Evolutionary conservation across 2,888 invertebrate species (phyloP), one percentile per base, ranked within the genome.

Genomic region (Nemoura dubitans): DNA sequence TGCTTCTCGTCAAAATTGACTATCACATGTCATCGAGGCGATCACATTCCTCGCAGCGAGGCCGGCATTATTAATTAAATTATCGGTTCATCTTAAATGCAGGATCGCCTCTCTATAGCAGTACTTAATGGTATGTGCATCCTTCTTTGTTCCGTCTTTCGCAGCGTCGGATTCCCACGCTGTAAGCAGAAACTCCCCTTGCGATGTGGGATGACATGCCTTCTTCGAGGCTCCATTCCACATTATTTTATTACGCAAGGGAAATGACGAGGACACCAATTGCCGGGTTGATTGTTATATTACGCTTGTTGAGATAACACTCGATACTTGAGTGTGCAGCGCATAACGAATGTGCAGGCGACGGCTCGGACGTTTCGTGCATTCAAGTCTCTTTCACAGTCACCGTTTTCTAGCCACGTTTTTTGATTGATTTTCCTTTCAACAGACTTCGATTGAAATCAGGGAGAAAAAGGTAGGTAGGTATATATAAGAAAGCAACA

Each of bases 361-460:
- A 21, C 21, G 59, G 59, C 21, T 59, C 16, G 59, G 36, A 36
- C 36, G 36, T 36, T 59, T 59, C 59, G 59, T 59, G 59, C 59
- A 59, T 59, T 59, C 59, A 59, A 21, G 10, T 59, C 59, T 21
- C 59, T 21, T 10, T 21, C 21, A 59, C 59, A 7, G 59, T 21
- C 59, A 14, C 59, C 14, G 59, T 59, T 59, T 59, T 59, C 59
- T 16, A 59, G 59, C 59, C 59, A 59, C 14, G 59, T 14, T 21
- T 59, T 59, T 59, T 59, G 59, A 59, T 59, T 59, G 59, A 59
- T 59, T 59, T 21, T 59, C 59, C 59, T 59, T 59, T 59, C 59
- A 59, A 59, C 59, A 59, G 14, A 59, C 16, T 59, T 14, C 59
- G 59, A 59, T 59, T 59, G 59, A 59, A 59, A 59, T 59, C 59